A percentile compares a stretch with the other conserved stretches of the same genome.
Conservation (phyloP, 2,888 invertebrate genomes). For the Acronicta leporina region DNA sequence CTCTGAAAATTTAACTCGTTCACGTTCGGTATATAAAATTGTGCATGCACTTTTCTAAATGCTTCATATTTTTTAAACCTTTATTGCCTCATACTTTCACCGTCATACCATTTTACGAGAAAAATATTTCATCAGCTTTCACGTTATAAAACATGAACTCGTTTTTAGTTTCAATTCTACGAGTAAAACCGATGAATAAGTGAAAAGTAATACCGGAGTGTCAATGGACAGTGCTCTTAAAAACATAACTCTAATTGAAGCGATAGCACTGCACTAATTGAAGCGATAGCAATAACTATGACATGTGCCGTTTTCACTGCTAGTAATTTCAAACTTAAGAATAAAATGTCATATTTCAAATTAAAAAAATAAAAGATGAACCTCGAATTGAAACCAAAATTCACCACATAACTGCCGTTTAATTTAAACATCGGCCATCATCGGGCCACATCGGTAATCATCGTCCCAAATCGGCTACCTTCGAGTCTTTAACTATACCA, state of each 20-base stretch:
- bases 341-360: no score
- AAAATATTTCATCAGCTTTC: slow-evolving; percentile 23
- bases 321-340: no score
- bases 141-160: slow-evolving; percentile 21
- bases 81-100: neutral
- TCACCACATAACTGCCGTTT: slow-evolving; percentile 17
- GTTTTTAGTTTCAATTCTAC: slow-evolving; percentile 33
- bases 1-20: neutral
- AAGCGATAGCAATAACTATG: no score
- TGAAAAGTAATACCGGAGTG: slow-evolving; percentile 11
- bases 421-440: slow-evolving; percentile 40
- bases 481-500: slow-evolving; percentile 36
- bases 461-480: slow-evolving; percentile 32
- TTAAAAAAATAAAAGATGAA: no score
- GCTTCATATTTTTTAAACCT: no score
- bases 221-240: neutral
- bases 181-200: slow-evolving; percentile 31
- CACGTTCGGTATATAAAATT: no score
- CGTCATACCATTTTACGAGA: slow-evolving; percentile 10
- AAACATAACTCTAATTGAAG: no score
- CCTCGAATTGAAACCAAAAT: neutral
- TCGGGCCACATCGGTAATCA: slow-evolving; percentile 31
- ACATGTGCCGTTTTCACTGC: no score
- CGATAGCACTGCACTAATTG: no score
- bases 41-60: no score